Evolutionary conservation across 2,888 invertebrate genomes (phyloP).

Genomic region (Mechanitis mazaeus): DNA sequence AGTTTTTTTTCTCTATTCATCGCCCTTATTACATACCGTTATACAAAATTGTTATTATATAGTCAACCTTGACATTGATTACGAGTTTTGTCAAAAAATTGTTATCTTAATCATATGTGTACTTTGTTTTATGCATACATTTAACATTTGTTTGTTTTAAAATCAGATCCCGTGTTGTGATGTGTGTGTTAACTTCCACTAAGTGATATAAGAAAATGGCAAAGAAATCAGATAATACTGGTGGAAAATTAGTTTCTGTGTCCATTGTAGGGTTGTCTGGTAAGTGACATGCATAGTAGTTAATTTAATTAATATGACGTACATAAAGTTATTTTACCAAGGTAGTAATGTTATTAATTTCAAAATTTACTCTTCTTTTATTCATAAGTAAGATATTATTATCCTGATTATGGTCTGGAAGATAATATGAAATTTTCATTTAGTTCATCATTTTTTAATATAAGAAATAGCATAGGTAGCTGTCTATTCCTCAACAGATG

Average conservation of each 20-base stretch:
- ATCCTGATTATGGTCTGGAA: too few species aligned
- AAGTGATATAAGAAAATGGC: constrained; percentile 77
- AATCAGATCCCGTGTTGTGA: constrained; percentile 48
- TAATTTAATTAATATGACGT: neutral
- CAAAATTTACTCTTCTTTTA: too few species aligned
- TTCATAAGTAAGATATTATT: too few species aligned
- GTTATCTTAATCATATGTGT: constrained; percentile 12
- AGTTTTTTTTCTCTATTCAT: constrained; percentile 10
- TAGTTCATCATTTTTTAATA: too few species aligned
- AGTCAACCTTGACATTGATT: constrained; percentile 1
- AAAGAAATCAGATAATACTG: constrained; percentile 81
- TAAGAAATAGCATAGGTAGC: too few species aligned
- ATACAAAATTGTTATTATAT: neutral
- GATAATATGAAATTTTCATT: too few species aligned
- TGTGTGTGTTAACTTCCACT: constrained; percentile 51
- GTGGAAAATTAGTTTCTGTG: constrained; percentile 85
- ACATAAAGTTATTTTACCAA: neutral
- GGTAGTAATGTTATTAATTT: too few species aligned
- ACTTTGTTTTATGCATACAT: constrained; percentile 35
- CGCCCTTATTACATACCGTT: constrained; percentile 1
- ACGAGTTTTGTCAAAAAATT: neutral
- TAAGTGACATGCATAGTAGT: constrained; percentile 39
- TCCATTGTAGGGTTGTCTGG: constrained; percentile 94
- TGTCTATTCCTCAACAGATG: too few species aligned
- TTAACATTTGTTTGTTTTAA: constrained; percentile 29